Percentiles rank a stretch among this genome's conserved stretches.
Evolutionary conservation across 2,888 invertebrate species (phyloP).

Genomic region (Endotricha flammealis): DNA sequence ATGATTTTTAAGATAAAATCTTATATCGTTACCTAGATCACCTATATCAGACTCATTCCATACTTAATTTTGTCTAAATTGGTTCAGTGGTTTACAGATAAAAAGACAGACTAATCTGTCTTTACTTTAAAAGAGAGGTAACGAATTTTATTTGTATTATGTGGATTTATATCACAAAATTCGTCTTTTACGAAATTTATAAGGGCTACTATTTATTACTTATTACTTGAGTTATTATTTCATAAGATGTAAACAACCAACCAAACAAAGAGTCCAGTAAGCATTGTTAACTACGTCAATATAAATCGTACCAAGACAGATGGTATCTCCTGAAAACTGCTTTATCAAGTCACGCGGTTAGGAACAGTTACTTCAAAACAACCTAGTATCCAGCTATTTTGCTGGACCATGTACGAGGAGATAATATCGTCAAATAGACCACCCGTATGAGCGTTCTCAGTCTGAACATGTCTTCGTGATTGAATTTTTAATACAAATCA

Average conservation of each 20-base stretch:
- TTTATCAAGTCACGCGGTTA: conserved; percentile 50
- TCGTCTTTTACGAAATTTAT: too few relatives aligned
- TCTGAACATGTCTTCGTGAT: background rate
- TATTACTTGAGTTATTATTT: too few relatives aligned
- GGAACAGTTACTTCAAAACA: conserved; percentile 45
- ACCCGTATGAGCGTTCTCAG: background rate
- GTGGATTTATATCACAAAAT: too few relatives aligned
- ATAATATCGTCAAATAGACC: background rate
- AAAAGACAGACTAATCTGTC: too few relatives aligned
- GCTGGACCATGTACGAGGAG: background rate
- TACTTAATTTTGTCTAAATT: too few relatives aligned
- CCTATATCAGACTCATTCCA: too few relatives aligned
- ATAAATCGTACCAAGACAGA: conserved; percentile 35
- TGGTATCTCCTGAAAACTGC: conserved; percentile 43
- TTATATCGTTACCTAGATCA: too few relatives aligned
- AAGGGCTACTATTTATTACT: too few relatives aligned
- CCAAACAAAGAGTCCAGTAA: background rate
- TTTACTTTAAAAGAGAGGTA: too few relatives aligned
- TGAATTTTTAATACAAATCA: background rate
- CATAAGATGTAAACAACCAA: background rate
- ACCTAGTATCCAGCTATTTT: conserved; percentile 12
- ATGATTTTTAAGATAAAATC: too few relatives aligned
- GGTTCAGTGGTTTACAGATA: too few relatives aligned
- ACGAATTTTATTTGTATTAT: too few relatives aligned
- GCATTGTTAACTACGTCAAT: conserved; percentile 3